Evolutionary conservation across 1,140 invertebrate genomes (phyloP).

Genomic region (Pogonomyrmex californicus): DNA sequence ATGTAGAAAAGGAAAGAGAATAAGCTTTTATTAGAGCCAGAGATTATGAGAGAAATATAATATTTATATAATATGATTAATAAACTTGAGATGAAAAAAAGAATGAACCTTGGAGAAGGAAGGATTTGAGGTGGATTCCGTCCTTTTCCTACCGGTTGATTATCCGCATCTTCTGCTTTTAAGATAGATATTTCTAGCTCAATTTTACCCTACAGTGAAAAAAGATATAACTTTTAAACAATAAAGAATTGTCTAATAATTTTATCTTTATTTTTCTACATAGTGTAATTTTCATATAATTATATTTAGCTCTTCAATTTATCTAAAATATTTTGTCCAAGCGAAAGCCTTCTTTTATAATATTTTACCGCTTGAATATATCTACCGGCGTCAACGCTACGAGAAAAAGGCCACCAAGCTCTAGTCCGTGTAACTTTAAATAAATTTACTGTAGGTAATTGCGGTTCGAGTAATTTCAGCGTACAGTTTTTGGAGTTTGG

Average conservation of each 20-base stretch:
- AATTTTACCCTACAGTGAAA: conserved; percentile 88
- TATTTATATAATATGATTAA: background rate
- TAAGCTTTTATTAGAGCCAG: background rate
- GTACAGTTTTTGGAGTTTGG: conserved; percentile 88
- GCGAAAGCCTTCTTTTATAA: background rate
- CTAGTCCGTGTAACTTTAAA: conserved; percentile 91
- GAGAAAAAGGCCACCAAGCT: conserved; percentile 95
- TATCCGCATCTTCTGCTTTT: conserved; percentile 87
- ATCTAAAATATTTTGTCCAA: background rate
- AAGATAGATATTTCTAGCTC: conserved; percentile 89
- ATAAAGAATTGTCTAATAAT: background rate
- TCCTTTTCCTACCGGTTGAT: conserved; percentile 89
- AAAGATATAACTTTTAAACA: background rate
- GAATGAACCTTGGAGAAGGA: conserved; percentile 87
- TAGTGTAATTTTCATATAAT: background rate
- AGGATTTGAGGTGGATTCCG: conserved; percentile 88
- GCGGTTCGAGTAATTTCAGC: conserved; percentile 88
- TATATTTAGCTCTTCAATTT: background rate
- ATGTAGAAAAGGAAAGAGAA: background rate
- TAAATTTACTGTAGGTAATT: conserved; percentile 91
- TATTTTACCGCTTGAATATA: conserved; percentile 84
- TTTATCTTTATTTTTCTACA: background rate
- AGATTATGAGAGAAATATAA: background rate
- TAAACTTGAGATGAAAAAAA: background rate
- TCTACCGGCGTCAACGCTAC: conserved; percentile 80